Evolutionary conservation across 2,113 vertebrate genomes (phyloP), one percentile per base, ranked within the genome.

Genomic region (Artemisiospiza belli): DNA sequence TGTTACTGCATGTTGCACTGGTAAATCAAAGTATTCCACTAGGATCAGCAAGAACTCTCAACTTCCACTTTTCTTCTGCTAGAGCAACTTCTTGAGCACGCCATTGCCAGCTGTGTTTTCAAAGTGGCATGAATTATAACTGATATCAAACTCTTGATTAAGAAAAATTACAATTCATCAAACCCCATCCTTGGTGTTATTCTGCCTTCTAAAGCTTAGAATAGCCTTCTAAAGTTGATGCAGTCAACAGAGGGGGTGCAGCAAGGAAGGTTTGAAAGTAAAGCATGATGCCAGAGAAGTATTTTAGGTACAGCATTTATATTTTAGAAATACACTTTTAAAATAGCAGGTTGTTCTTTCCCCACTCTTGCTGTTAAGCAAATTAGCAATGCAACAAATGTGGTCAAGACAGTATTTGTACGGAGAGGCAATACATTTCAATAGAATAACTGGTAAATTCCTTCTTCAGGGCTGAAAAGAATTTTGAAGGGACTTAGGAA

Each of bases 21-120:
- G n/a, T 94, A 93, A 94, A 91, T 67, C 73, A 92, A 88, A 88
- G 25, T n/a, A n/a, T 51, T 85, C 39, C 67, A 39, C 73, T 44
- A 68, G 92, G 46, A 76, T 37, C 54, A 87, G 59, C 70, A 86
- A 87, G 39, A 62, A 83, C 27, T 33, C 64, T 68, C 82, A 74
- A 18, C 31, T 91, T 86, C 25, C 25, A 54, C 33, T 81, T 90
- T 73, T 64, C 37, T 82, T 82, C 79, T 64, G 21, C 66, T 61
- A 75, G 47, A 86, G 35, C 25, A 81, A 68, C 25, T 82, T 79
- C 23, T 43, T 82, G 77, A 81, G 46, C 1, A 3, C 6, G 22
- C 12, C 11, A 35, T 31, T 80, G n/a, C 46, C 52, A 49, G 27
- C 19, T 24, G 22, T 54, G 19, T 76, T 96, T 90, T 72, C 77